phyloP scores from a whole-genome alignment of 1,140 invertebrate genomes.

The Trachymyrmex septentrionalis region DNA sequence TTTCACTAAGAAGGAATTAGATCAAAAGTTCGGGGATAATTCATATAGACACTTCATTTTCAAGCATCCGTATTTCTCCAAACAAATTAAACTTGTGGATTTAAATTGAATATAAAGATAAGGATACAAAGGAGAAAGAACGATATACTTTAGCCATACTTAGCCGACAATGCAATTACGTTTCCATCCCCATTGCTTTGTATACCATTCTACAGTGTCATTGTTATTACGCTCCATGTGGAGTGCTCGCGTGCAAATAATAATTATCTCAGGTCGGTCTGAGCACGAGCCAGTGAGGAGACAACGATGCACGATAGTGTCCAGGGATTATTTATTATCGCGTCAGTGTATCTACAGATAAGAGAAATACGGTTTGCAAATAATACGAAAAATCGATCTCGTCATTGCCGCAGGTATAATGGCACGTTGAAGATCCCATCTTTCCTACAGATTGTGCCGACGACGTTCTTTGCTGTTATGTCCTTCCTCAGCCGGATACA shows the following conservation, averaged over 20 bases:
- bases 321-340: constrained; percentile 55
- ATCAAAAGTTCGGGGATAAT: not conserved
- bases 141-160: constrained; percentile 37
- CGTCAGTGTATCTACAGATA: not conserved
- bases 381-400: constrained; percentile 61
- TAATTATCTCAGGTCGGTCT: constrained; percentile 51
- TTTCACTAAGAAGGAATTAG: no score
- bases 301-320: constrained; percentile 16
- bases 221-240: constrained; percentile 44
- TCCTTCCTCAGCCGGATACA: constrained; percentile 45
- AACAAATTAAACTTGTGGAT: constrained; percentile 38
- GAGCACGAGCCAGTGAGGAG: constrained; percentile 5
- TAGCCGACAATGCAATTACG: constrained; percentile 43
- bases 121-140: constrained; percentile 27
- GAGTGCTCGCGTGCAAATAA: constrained; percentile 55
- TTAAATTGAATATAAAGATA: constrained; percentile 61
- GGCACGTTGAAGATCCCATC: constrained; percentile 55
- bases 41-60: not conserved
- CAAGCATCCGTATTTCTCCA: not conserved
- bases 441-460: constrained; percentile 50
- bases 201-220: constrained; percentile 32
- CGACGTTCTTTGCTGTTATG: constrained; percentile 61
- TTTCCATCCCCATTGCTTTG: constrained; percentile 49
- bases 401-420: constrained; percentile 63
- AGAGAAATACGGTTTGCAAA: constrained; percentile 50